A percentile compares a stretch with the other conserved stretches of the same genome.
Conservation (phyloP, 2,888 invertebrate genomes). For the Leucoptera coffeella region DNA sequence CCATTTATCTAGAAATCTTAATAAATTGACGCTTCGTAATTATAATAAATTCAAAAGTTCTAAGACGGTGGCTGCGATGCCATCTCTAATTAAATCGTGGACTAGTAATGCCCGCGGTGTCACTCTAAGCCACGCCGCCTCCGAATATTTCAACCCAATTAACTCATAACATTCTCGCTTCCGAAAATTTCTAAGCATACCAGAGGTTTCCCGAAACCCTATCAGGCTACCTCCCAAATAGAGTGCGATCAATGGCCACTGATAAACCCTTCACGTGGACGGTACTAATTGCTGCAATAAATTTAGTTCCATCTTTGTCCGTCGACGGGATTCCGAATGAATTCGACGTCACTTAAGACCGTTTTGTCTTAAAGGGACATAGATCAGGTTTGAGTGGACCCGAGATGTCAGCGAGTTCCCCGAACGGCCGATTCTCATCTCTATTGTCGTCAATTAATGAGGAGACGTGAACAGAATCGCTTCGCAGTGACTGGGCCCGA, state of each 20-base stretch:
- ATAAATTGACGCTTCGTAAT: too few species aligned
- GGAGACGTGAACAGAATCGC: conserved; percentile 19
- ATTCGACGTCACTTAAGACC: too few species aligned
- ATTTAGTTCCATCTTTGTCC: too few species aligned
- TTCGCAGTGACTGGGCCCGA: too few species aligned
- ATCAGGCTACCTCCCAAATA: conserved; percentile 50
- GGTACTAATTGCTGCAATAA: conserved; percentile 50
- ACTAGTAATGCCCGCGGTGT: too few species aligned
- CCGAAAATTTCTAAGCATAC: conserved; percentile 27
- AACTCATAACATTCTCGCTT: conserved; percentile 50
- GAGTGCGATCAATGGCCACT: conserved; percentile 31
- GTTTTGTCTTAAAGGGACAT: too few species aligned
- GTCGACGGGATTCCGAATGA: conserved; percentile 1
- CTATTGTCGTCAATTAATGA: conserved; percentile 21
- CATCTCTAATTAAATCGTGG: too few species aligned
- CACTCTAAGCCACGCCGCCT: conserved; percentile 15
- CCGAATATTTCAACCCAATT: conserved; percentile 39
- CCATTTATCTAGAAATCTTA: too few species aligned
- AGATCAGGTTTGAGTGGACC: too few species aligned
- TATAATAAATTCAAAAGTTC: too few species aligned
- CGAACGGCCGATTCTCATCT: conserved; percentile 20
- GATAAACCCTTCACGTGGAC: conserved; percentile 42
- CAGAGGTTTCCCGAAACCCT: too few species aligned
- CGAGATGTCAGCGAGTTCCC: conserved; percentile 12
- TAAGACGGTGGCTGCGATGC: too few species aligned